Percentiles rank a stretch among this genome's conserved stretches.
Evolutionary conservation across 2,888 invertebrate species (phyloP).

Genomic region (Xylota segnis): DNA sequence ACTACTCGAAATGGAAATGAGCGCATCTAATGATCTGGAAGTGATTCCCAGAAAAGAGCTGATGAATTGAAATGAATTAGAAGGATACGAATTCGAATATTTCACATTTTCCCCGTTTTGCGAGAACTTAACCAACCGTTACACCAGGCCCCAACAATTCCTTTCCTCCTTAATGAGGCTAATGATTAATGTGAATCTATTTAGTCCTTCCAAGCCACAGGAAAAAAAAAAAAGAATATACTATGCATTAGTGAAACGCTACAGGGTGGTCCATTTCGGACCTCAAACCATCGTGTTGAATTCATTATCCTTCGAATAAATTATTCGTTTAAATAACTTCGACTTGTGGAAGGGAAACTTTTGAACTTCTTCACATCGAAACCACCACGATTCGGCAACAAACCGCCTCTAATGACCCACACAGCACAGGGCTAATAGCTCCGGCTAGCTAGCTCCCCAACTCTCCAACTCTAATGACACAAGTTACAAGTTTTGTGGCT

Average conservation of each 20-base stretch:
- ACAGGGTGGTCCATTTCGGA: slow-evolving; percentile 14
- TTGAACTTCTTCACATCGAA: slow-evolving; percentile 51
- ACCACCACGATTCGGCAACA: slow-evolving; percentile 27
- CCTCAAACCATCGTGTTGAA: not conserved
- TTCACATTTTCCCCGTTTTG: slow-evolving; percentile 38
- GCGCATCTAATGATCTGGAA: slow-evolving; percentile 57
- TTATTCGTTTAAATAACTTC: slow-evolving; percentile 64
- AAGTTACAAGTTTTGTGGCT: slow-evolving; percentile 62
- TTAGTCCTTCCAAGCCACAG: slow-evolving; percentile 6
- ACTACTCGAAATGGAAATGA: slow-evolving; percentile 36
- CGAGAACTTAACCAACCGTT: slow-evolving; percentile 42
- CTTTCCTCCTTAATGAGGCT: slow-evolving; percentile 7
- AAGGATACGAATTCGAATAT: slow-evolving; percentile 37
- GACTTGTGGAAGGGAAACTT: slow-evolving; percentile 44
- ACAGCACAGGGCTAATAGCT: slow-evolving; percentile 35
- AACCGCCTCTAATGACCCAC: slow-evolving; percentile 67
- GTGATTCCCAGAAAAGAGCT: slow-evolving; percentile 50
- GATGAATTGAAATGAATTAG: slow-evolving; percentile 53
- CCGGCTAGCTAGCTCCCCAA: no score
- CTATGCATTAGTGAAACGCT: not conserved
- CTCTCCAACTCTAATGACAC: slow-evolving; percentile 59
- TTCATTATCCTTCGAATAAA: slow-evolving; percentile 69
- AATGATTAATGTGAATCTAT: slow-evolving; percentile 62
- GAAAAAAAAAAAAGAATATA: not conserved
- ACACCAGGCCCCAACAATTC: slow-evolving; percentile 13